These are phyloP conservation scores for Tortrix viridana DNA, from an alignment of 2,888 invertebrate species.

Conservation along the genomic window DNA sequence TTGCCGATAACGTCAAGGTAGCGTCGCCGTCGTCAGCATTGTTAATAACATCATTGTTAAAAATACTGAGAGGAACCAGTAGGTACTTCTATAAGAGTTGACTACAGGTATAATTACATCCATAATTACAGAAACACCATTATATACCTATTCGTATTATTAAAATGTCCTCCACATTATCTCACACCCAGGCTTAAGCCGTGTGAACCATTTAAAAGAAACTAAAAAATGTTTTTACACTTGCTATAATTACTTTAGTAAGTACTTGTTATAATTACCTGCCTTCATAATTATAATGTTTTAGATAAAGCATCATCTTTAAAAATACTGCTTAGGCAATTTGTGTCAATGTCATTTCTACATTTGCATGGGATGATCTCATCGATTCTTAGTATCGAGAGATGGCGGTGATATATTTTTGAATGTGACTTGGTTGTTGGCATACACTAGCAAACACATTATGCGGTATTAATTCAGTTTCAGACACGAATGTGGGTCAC, in stretches of 20 bases:
- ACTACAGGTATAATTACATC: no score
- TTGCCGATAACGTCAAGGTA: no score
- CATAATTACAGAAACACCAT: no score
- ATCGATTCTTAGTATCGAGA: constrained; percentile 54
- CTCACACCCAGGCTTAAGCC: no score
- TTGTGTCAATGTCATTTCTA: constrained; percentile 25
- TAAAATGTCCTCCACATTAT: no score
- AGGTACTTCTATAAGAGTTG: no score
- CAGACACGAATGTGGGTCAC: constrained; percentile 68
- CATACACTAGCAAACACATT: constrained; percentile 56
- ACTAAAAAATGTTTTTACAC: not conserved
- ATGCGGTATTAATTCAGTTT: constrained; percentile 73
- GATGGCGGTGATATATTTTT: constrained; percentile 63
- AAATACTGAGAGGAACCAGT: no score
- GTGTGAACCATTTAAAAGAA: no score
- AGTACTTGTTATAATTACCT: not conserved
- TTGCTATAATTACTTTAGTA: not conserved
- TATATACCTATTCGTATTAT: no score
- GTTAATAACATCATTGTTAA: no score
- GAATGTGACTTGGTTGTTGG: constrained; percentile 75
- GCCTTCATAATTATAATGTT: not conserved
- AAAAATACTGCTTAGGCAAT: constrained; percentile 23
- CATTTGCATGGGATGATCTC: constrained; percentile 63
- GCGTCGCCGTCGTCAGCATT: no score
- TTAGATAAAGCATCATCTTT: not conserved